phyloP scores from a whole-genome alignment of 2,888 invertebrate species.

The Phlogophora meticulosa region DNA sequence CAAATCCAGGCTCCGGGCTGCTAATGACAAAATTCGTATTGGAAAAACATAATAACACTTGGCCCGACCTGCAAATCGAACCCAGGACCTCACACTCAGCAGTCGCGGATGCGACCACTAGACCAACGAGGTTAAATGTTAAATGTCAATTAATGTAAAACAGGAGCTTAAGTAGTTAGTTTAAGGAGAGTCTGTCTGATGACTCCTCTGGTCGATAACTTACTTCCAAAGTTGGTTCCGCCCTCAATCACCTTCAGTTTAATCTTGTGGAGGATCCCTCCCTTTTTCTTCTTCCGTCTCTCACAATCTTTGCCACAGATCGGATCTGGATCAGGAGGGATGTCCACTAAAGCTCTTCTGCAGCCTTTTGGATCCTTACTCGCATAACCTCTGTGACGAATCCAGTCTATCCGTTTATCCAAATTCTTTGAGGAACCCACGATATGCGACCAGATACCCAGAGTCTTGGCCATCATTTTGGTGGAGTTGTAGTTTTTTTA shows the following conservation, averaged over 20 bases:
- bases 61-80: too few relatives aligned
- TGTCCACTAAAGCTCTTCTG: constrained; percentile 79
- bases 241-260: constrained; percentile 84
- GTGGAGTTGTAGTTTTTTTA: constrained; percentile 51
- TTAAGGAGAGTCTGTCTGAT: too few relatives aligned
- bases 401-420: constrained; percentile 49
- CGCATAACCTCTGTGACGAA: constrained; percentile 70
- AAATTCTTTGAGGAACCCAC: constrained; percentile 50
- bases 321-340: constrained; percentile 75
- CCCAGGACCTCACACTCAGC: too few relatives aligned
- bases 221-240: constrained; percentile 87
- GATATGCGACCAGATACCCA: constrained; percentile 67
- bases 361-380: constrained; percentile 70
- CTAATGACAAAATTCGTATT: too few relatives aligned
- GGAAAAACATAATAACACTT: too few relatives aligned
- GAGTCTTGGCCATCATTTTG: constrained; percentile 66
- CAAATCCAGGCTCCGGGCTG: too few relatives aligned
- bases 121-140: too few relatives aligned
- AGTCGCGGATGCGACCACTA: too few relatives aligned
- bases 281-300: constrained; percentile 73
- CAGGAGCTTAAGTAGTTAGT: too few relatives aligned
- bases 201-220: too few relatives aligned
- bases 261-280: constrained; percentile 82
- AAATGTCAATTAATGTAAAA: too few relatives aligned
- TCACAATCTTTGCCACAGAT: constrained; percentile 77